A percentile compares a stretch with the other conserved stretches of the same genome.
Conservation (phyloP, 2,888 invertebrate species). For the Nezara viridula region DNA sequence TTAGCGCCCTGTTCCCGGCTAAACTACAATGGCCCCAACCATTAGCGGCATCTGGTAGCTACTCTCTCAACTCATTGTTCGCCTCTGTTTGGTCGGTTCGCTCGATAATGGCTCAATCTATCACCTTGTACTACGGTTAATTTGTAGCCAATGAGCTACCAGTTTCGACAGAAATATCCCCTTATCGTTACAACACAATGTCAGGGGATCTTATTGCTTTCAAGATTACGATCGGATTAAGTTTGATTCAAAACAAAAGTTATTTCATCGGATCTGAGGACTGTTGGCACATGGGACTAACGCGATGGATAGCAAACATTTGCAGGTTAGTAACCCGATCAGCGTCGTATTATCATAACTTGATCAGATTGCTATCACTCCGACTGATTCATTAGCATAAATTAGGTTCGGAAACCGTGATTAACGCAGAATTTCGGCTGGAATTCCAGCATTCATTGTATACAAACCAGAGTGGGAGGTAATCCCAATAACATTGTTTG, state of each 20-base stretch:
- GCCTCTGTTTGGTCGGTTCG: neutral
- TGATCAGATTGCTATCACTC: neutral
- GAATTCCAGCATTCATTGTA: neutral
- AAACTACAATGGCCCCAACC: neutral
- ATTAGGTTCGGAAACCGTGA: neutral
- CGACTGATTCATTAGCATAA: neutral
- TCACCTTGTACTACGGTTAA: neutral
- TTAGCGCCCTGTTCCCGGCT: neutral
- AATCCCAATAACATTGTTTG: neutral
- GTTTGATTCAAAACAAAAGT: neutral
- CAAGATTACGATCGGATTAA: neutral
- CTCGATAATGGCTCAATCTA: conserved; percentile 32
- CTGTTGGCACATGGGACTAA: neutral
- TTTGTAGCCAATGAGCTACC: conserved; percentile 18
- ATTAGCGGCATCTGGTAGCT: conserved; percentile 36
- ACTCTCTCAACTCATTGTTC: conserved; percentile 19
- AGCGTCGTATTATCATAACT: neutral
- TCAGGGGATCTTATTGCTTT: neutral
- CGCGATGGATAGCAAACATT: neutral
- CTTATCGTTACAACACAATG: neutral
- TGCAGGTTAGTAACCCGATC: neutral
- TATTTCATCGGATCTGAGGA: neutral
- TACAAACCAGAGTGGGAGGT: neutral
- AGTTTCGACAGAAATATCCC: neutral
- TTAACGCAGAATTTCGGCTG: neutral